Base-by-base conservation (phyloP, 2,113 vertebrate species). In the Leptobrachium leishanense region DNA sequence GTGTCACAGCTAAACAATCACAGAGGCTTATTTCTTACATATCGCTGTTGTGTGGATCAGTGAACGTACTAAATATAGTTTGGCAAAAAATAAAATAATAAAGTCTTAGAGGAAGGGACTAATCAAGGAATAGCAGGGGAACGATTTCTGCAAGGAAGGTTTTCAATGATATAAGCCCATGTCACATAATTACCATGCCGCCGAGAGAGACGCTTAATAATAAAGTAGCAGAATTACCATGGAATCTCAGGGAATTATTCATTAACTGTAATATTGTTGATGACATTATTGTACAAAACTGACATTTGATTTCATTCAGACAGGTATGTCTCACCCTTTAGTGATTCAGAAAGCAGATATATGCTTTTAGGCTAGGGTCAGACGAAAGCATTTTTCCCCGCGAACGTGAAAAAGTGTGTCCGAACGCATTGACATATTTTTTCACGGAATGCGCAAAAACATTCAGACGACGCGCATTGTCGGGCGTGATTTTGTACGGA, bases 171-270 rank as follows among this genome's bases (percentile, higher is more conserved):
- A 70, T 77, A 77, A 69, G 54, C 20, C 65, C 15, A 39, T 68
- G 54, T 69, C 54, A 77, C 66, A 77, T 77, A 77, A 77, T 77
- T 77, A 79, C 69, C 67, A 64, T 79, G 77, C 62, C 69, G 67
- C 59, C 72, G 59, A 79, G 50, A 65, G n/a, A 55, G 53, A 57
- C 69, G 66, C 69, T 63, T 55, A 65, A 72, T 71, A 73, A 79
- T 78, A 54, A 69, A 53, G 76, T 40, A 64, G 57, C 40, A 69
- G 67, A 69, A 59, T 65, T 31, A 53, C 31, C 44, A 20, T 6
- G 10, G 43, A 42, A 63, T 74, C 77, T 68, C 42, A 39, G 77
- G 64, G 77, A 73, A 72, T 79, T 63, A 50, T 72, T 72, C 77
- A 79, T 72, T 79, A 79, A 15, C 62, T 55, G 57, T 11, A 46